Evolutionary conservation across 1,140 invertebrate genomes (phyloP), one percentile per base, ranked within the genome.

Genomic region (Melanaphis sacchari): DNA sequence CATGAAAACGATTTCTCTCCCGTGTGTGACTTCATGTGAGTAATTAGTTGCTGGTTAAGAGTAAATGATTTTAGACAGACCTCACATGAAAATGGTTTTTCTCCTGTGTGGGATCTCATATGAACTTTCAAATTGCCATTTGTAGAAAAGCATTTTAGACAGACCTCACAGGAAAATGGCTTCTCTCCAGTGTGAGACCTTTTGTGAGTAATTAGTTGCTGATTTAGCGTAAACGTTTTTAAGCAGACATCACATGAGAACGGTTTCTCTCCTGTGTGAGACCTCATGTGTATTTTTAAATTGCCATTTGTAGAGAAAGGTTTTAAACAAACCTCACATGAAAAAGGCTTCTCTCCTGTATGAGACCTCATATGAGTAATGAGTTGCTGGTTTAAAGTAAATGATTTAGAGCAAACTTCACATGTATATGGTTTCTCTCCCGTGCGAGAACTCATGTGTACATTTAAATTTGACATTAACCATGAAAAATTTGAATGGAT

Each of bases 1-100:
- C 97, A 97, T 94, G 96, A 96, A 94, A 96, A 96, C 1, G 97
- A 97, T 94, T 96, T 96, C 94, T 97, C 97, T 0, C 97, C 97
- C 7, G 97, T 76, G 15, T 76, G 59, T 7, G 59, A 76, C 31
- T 76, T 76, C 97, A 94, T 97, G 97, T 97, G 97, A 40, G 96
- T 96, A 81, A 96, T 95, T 9, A 96, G 94, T 93, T 90, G 76
- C 54, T 94, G 93, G n/a, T 87, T 91, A 18, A 93, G 54, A 84
- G 46, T 91, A 41, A 91, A 91, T 31, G 90, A 91, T 91, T 91
- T 91, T 36, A 59, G 36, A 49, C 94, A 94, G 41, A 84, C 85
- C 87, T 94, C 93, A 87, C 94, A 94, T 24, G 94, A 91, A 84
- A 90, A 94, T 9, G 94, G 94, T 31, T 93, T 88, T 91, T 94